Evolutionary conservation across 2,797 vertebrate species (phyloP).

Genomic region (Pyrocephalus nanus): DNA sequence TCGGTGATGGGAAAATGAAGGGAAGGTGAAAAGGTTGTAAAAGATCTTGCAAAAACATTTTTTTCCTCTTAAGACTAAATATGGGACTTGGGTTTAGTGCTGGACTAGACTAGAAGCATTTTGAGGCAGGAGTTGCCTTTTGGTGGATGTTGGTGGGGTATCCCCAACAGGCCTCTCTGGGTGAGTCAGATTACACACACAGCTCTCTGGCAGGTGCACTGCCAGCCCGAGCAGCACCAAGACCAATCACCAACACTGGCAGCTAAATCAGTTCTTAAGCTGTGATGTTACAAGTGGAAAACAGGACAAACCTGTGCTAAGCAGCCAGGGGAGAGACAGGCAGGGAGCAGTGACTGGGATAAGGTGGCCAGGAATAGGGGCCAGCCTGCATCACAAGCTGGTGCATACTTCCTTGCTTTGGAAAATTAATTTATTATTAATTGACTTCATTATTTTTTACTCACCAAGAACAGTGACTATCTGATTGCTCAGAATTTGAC

Average conservation of each 20-base stretch:
- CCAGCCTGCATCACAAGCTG: neutral
- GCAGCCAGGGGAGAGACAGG: rapidly evolving
- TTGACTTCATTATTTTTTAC: neutral
- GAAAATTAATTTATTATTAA: neutral
- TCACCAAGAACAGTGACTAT: rapidly evolving
- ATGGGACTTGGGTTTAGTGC: neutral
- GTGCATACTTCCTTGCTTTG: too few species aligned
- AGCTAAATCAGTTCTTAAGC: too few species aligned
- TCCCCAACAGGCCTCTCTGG: neutral
- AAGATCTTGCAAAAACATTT: neutral
- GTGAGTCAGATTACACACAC: neutral
- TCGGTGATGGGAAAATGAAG: neutral
- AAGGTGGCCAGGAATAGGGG: too few species aligned
- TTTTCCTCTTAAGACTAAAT: neutral
- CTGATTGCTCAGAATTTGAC: neutral
- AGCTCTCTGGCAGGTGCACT: too few species aligned
- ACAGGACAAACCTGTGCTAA: neutral
- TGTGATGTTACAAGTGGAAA: rapidly evolving
- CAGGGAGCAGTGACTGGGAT: rapidly evolving
- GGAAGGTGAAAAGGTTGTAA: neutral
- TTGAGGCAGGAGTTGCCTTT: neutral
- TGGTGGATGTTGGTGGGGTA: neutral
- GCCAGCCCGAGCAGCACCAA: neutral
- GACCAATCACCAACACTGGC: neutral
- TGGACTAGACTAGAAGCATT: neutral